These are phyloP conservation scores for Perca fluviatilis DNA, from an alignment of 2,113 vertebrate species.

Conservation along the genomic window DNA sequence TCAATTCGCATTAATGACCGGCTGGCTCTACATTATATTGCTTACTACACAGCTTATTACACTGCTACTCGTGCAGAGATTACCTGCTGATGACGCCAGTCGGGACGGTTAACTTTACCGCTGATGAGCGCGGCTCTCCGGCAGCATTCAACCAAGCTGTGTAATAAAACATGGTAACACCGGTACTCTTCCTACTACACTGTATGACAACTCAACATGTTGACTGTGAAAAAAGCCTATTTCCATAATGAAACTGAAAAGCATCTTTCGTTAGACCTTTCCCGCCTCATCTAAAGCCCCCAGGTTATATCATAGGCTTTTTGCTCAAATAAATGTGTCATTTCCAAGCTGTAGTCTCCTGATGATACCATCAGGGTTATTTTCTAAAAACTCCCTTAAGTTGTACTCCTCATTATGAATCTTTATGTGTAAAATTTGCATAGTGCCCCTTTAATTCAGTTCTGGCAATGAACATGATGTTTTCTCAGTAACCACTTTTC, in stretches of 20 bases:
- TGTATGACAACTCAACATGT: not conserved
- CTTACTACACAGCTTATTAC: too few relatives aligned
- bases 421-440: not conserved
- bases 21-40: too few relatives aligned
- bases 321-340: not conserved
- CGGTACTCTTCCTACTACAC: not conserved
- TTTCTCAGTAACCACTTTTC: constrained; percentile 5
- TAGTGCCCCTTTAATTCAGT: not conserved
- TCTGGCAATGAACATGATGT: not conserved
- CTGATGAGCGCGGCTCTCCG: too few relatives aligned
- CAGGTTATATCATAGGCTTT: not conserved
- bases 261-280: not conserved
- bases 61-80: too few relatives aligned
- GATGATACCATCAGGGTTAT: not conserved
- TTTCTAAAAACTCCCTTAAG: not conserved
- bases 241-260: not conserved
- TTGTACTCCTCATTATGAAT: not conserved
- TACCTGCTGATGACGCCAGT: too few relatives aligned
- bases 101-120: too few relatives aligned
- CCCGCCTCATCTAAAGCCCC: not conserved
- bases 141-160: too few relatives aligned
- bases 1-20: too few relatives aligned
- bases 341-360: not conserved
- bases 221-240: not conserved
- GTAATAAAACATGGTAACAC: too few relatives aligned